A percentile compares a stretch with the other conserved stretches of the same genome.
These are phyloP conservation scores for Aproaerema taeniolella DNA, from an alignment of 2,888 invertebrate genomes.

Conservation along the genomic window DNA sequence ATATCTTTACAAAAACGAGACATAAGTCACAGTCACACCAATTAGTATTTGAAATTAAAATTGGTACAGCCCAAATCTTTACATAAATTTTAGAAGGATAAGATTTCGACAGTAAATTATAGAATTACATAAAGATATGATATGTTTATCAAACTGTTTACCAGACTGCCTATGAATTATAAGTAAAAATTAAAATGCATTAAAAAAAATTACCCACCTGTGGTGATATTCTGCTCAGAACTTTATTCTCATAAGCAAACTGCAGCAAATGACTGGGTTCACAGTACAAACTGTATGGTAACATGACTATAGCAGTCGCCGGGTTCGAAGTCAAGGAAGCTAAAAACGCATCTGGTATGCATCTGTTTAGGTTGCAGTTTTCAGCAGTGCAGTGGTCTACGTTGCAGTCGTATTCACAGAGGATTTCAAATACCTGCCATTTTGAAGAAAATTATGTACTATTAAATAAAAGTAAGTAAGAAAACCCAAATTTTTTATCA, in stretches of 20 bases:
- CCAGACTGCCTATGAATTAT: too few species aligned
- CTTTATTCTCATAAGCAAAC: slow-evolving; percentile 36
- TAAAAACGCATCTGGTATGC: slow-evolving; percentile 59
- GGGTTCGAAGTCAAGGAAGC: slow-evolving; percentile 52
- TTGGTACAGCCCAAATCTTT: too few species aligned
- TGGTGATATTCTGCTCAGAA: slow-evolving; percentile 41
- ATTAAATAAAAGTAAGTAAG: too few species aligned
- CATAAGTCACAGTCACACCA: too few species aligned
- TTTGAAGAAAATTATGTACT: slow-evolving; percentile 23
- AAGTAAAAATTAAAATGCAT: too few species aligned
- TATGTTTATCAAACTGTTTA: too few species aligned
- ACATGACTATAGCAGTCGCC: slow-evolving; percentile 41
- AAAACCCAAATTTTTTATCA: too few species aligned
- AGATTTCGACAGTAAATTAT: too few species aligned
- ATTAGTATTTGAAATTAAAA: too few species aligned
- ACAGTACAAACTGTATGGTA: slow-evolving; percentile 54
- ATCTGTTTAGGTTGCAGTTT: slow-evolving; percentile 22
- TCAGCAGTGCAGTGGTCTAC: slow-evolving; percentile 54
- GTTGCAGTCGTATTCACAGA: slow-evolving; percentile 57
- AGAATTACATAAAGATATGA: too few species aligned
- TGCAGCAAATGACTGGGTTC: slow-evolving; percentile 51
- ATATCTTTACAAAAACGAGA: too few species aligned
- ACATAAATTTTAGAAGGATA: too few species aligned
- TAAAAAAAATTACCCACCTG: background rate
- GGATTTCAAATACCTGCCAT: slow-evolving; percentile 62